phyloP scores from a whole-genome alignment of 1,140 invertebrate species.

The Pseudomyrmex sp. region DNA sequence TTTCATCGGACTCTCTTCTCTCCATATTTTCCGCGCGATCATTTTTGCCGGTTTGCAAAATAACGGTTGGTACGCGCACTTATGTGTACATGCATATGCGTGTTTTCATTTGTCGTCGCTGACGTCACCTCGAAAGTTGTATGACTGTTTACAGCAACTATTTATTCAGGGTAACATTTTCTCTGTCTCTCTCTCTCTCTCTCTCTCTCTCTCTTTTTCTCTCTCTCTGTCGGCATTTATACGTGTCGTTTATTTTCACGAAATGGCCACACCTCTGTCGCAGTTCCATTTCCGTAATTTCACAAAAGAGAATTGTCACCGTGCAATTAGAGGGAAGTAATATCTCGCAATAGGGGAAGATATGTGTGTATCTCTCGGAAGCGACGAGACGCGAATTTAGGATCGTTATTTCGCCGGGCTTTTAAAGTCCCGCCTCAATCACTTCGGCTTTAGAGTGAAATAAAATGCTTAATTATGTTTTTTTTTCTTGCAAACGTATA shows the following conservation, averaged over 20 bases:
- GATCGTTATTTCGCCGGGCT: no score
- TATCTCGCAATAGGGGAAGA: not conserved
- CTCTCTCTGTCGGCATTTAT: not conserved
- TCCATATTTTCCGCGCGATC: constrained; percentile 19
- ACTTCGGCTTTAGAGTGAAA: not conserved
- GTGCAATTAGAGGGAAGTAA: constrained; percentile 16
- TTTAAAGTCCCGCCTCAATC: no score
- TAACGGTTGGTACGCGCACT: not conserved
- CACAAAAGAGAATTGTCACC: not conserved
- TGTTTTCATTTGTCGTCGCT: constrained; percentile 33
- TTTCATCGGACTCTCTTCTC: not conserved
- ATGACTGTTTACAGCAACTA: constrained; percentile 21
- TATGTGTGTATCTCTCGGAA: not conserved
- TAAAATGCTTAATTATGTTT: constrained; percentile 2
- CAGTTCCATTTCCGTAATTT: not conserved
- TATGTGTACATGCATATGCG: no score
- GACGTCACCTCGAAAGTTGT: not conserved
- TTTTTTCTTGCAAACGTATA: not conserved
- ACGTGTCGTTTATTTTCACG: constrained; percentile 40
- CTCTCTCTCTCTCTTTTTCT: no score
- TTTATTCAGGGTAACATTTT: constrained; percentile 25
- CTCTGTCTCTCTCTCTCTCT: no score
- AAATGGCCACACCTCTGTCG: constrained; percentile 19
- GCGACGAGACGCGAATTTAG: not conserved
- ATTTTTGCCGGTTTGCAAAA: constrained; percentile 27